Evolutionary conservation across 2,888 invertebrate species (phyloP).

Genomic region (Tortricodes alternella): DNA sequence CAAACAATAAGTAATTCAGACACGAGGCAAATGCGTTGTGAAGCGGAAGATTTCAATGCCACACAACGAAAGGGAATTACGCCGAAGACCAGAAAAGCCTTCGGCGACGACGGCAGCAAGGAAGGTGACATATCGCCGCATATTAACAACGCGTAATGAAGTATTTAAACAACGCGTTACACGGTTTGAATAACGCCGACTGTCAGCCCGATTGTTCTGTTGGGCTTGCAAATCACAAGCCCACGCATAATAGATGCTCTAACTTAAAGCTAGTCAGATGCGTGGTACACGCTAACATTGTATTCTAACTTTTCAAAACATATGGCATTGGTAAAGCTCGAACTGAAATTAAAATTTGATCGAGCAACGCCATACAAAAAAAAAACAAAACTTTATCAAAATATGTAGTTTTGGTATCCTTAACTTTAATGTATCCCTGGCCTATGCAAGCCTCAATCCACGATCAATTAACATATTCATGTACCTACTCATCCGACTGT

Average conservation of each 20-base stretch:
- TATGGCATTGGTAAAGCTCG: too few species aligned
- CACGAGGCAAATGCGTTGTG: not conserved
- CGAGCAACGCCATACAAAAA: too few species aligned
- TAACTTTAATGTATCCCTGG: too few species aligned
- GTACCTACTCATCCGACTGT: slow-evolving; percentile 17
- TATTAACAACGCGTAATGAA: slow-evolving; percentile 32
- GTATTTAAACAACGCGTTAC: slow-evolving; percentile 23
- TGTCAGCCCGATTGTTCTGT: slow-evolving; percentile 21
- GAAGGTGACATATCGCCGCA: slow-evolving; percentile 28
- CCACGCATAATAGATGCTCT: slow-evolving; percentile 20
- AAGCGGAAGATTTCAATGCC: slow-evolving; percentile 17
- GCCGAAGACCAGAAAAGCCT: not conserved
- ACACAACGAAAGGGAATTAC: slow-evolving; percentile 12
- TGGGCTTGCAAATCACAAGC: slow-evolving; percentile 23
- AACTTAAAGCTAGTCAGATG: not conserved
- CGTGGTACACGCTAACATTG: slow-evolving; percentile 1
- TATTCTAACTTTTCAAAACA: not conserved
- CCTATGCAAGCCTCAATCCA: slow-evolving; percentile 6
- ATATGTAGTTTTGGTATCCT: not conserved
- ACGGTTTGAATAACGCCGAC: slow-evolving; percentile 22
- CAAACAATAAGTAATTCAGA: slow-evolving; percentile 3
- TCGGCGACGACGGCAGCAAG: slow-evolving; percentile 2
- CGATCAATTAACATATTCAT: slow-evolving; percentile 27
- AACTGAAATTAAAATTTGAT: too few species aligned
- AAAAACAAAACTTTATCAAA: not conserved